These are phyloP conservation scores for Pachliopta kotzebuea DNA, from an alignment of 2,888 invertebrate species.

Conservation along the genomic window DNA sequence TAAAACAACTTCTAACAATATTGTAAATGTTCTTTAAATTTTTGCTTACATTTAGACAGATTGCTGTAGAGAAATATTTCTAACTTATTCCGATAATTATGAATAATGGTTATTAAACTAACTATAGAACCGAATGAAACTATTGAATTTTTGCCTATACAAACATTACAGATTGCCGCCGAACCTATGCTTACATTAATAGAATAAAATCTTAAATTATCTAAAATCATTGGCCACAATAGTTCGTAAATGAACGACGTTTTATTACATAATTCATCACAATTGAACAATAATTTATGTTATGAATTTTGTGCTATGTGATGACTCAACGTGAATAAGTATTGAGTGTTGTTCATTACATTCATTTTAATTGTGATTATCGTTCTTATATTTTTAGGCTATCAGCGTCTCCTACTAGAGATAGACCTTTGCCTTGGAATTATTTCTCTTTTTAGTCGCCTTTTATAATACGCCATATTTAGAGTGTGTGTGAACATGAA, in stretches of 20 bases:
- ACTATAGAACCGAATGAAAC: background rate
- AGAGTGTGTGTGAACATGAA: no score
- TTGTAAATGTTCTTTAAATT: no score
- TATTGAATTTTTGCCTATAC: conserved; percentile 9
- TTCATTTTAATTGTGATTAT: background rate
- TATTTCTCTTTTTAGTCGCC: no score
- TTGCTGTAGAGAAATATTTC: no score
- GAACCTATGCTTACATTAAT: conserved; percentile 15
- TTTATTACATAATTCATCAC: background rate
- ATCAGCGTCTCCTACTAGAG: no score
- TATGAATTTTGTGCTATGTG: background rate
- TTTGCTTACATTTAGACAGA: no score
- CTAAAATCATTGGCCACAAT: conserved; percentile 6
- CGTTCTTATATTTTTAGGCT: no score
- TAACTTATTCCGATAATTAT: background rate
- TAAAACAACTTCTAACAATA: no score
- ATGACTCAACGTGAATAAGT: background rate
- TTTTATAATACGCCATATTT: no score
- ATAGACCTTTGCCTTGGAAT: no score
- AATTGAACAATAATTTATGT: background rate
- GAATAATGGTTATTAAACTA: background rate
- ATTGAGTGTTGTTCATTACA: background rate
- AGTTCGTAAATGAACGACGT: background rate
- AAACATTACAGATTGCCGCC: conserved; percentile 8
- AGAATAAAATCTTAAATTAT: conserved; percentile 4